Base-by-base conservation (phyloP, 2,888 invertebrate species). In the Tetramorium bicarinatum region DNA sequence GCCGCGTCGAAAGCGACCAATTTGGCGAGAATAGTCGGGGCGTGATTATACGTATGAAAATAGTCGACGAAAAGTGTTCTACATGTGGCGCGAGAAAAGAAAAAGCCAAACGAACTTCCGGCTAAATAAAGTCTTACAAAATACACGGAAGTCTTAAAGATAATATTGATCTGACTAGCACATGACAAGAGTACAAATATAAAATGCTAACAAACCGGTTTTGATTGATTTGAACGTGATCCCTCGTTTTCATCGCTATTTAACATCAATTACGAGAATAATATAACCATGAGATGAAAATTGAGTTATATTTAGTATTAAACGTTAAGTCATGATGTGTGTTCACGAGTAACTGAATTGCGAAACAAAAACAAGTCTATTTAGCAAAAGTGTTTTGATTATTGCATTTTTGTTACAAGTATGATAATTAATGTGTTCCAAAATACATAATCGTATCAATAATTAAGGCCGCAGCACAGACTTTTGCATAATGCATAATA, bases 1-100 rank as follows among this genome's bases (percentile, higher is more conserved):
- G 56, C 9, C 52, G 41, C 25, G 66, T 83, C 29, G 85, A 90
- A 85, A 86, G 66, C 67, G 86, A 75, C 77, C 88, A 88, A 88
- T 89, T 88, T 80, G 79, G 87, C 83, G 88, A 84, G 86, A 84
- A 86, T 82, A 82, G 59, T 49, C 77, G 82, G 56, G 71, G 81
- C 41, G 56, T n/a, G 81, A 62, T 72, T 72, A 64, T 13, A 44
- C 8, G 52, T 54, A 21, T 21, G 21, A 59, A 41, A 49, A 29
- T 21, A 69, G 69, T n/a, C 29, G 13, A 59, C 13, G 6, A 56
- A 49, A 82, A 80, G 29, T 18, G 25, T 21, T 49, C 21, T 18
- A 29, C n/a, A 8, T 18, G 25, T 25, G 64, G 54, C 72, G 49
- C 61, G 38, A 76, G 47, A 21, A 47, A 54, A 79, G 75, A 83